These are phyloP conservation scores for Chrysolina oricalcia DNA, from an alignment of 2,888 invertebrate genomes.

Conservation along the genomic window DNA sequence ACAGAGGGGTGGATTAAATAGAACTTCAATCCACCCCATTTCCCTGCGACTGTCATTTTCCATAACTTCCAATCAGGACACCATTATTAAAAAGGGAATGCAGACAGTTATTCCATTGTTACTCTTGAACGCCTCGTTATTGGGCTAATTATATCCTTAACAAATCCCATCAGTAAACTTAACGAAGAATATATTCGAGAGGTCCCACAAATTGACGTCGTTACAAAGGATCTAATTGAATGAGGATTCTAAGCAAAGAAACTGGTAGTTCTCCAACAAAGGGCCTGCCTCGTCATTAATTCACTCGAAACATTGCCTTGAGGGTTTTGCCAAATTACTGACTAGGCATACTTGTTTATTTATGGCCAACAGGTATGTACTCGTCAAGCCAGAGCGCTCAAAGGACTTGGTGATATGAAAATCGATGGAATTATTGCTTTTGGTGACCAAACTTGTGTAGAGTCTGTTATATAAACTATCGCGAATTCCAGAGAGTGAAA, in stretches of 20 bases:
- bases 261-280: constrained; percentile 62
- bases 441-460: constrained; percentile 30
- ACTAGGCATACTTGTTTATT: constrained; percentile 54
- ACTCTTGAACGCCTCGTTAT: constrained; percentile 31
- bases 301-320: constrained; percentile 60
- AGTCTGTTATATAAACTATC: not conserved
- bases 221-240: constrained; percentile 67
- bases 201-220: constrained; percentile 58
- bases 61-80: constrained; percentile 1
- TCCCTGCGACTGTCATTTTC: not conserved
- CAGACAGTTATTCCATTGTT: constrained; percentile 27
- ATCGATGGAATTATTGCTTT: constrained; percentile 41
- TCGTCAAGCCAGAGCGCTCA: constrained; percentile 38
- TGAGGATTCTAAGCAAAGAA: constrained; percentile 64
- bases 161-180: constrained; percentile 41
- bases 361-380: constrained; percentile 48
- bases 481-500: not conserved
- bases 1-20: too few species aligned
- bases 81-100: constrained; percentile 23
- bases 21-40: not conserved
- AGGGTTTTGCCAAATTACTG: constrained; percentile 57
- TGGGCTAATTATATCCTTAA: constrained; percentile 38
- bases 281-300: constrained; percentile 61
- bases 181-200: constrained; percentile 44
- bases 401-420: constrained; percentile 41